Conservation (phyloP, 2,113 vertebrate genomes). For the Saccopteryx bilineata region DNA sequence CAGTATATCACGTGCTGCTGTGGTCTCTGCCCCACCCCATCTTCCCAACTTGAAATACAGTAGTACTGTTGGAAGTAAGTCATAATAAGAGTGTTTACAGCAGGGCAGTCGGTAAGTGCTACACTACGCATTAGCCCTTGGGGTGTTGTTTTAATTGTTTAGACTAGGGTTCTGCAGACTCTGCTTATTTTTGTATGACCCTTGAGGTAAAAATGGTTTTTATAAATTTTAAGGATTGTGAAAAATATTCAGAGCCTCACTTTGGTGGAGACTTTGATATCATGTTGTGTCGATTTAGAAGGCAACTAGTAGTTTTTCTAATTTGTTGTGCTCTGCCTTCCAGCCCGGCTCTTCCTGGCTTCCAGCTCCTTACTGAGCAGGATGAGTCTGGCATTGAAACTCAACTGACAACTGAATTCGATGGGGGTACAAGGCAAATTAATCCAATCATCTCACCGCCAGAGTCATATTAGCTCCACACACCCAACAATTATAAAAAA, state of each 20-base stretch:
- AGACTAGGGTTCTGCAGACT: neutral
- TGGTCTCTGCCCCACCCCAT: neutral
- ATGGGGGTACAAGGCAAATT: neutral
- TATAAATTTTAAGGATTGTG: neutral
- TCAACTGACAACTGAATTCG: neutral
- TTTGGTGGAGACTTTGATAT: neutral
- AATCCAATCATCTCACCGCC: neutral
- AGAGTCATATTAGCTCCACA: neutral
- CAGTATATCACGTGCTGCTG: no score
- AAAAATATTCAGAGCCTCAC: constrained; percentile 1
- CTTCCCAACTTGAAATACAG: neutral
- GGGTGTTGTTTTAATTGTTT: neutral
- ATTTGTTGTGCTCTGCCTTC: neutral
- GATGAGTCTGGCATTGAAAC: neutral
- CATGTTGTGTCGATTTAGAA: constrained; percentile 4
- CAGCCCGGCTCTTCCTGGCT: neutral
- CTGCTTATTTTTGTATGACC: neutral
- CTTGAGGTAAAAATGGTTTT: constrained; percentile 7
- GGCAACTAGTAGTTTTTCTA: neutral
- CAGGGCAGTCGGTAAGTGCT: neutral
- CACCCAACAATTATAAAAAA: constrained; percentile 17
- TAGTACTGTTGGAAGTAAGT: neutral
- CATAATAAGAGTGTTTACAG: neutral
- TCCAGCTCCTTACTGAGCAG: neutral
- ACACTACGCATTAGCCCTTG: neutral